Evolutionary conservation across 92 coral and sea anemone species (phyloP).

Genomic region (Isaurus tuberculatus): DNA sequence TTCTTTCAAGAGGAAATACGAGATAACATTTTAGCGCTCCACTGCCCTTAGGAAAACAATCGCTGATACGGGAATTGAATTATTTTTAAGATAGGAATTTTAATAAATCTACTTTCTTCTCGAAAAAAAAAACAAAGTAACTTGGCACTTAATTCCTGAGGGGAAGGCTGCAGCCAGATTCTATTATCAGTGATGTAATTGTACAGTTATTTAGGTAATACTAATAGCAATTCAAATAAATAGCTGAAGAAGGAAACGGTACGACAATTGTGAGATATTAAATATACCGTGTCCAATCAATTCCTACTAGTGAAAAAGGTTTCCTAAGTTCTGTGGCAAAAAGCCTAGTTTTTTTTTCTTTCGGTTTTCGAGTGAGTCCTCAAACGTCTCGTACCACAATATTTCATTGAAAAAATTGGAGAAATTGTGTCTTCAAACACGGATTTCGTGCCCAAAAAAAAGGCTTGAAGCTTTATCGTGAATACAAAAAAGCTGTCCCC

Average conservation of each 20-base stretch:
- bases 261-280: neutral
- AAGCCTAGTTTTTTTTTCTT: neutral
- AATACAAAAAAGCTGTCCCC: constrained; percentile 6
- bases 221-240: neutral
- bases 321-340: neutral
- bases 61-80: no score
- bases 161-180: constrained; percentile 5
- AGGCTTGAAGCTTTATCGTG: constrained; percentile 6
- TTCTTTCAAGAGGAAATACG: constrained; percentile 2
- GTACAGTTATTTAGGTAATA: neutral
- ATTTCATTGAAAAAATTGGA: neutral
- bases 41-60: neutral
- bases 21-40: neutral
- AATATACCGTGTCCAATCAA: constrained; percentile 12
- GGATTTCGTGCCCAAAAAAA: neutral
- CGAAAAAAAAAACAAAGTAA: neutral
- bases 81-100: no score
- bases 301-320: constrained; percentile 12
- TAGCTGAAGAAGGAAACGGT: constrained; percentile 35
- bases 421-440: neutral
- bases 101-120: neutral
- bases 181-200: neutral
- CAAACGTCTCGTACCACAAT: neutral
- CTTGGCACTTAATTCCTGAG: neutral
- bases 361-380: neutral